Conservation (phyloP, 2,797 vertebrate species). For the Neosilurus mollespiculum region DNA sequence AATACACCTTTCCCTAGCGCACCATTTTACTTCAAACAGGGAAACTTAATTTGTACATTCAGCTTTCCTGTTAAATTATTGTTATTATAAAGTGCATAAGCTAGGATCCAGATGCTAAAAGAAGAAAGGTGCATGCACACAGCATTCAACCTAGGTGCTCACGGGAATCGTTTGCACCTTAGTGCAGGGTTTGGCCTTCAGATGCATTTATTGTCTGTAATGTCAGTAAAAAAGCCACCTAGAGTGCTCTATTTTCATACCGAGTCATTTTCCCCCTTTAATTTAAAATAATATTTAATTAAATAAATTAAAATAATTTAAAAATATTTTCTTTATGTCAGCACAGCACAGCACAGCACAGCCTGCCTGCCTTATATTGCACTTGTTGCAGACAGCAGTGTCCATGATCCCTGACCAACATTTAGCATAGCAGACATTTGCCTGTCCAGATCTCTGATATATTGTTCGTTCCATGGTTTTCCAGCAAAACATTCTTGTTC, state of each 20-base stretch:
- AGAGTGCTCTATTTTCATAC: background rate
- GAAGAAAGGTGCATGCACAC: background rate
- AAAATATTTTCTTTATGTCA: conserved; percentile 38
- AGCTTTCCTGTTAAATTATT: background rate
- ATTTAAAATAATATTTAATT: too few species aligned
- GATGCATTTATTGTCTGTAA: background rate
- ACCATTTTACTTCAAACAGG: background rate
- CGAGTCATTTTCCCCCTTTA: conserved; percentile 3
- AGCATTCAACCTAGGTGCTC: background rate
- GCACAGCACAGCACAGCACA: background rate
- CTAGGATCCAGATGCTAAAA: background rate
- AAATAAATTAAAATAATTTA: too few species aligned
- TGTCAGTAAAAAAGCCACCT: background rate
- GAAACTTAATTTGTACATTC: background rate
- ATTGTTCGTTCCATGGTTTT: conserved; percentile 46
- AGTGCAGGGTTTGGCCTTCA: background rate
- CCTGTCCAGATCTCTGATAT: conserved; percentile 44
- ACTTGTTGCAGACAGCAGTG: conserved; percentile 41
- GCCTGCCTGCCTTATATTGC: conserved; percentile 15
- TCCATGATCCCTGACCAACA: conserved; percentile 47
- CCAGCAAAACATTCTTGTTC: conserved; percentile 46
- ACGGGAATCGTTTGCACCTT: background rate
- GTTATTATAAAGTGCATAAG: background rate
- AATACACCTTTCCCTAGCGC: background rate
- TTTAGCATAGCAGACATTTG: conserved; percentile 47